These are phyloP conservation scores for Pterostichus madidus DNA, from an alignment of 2,888 invertebrate genomes.

Conservation along the genomic window DNA sequence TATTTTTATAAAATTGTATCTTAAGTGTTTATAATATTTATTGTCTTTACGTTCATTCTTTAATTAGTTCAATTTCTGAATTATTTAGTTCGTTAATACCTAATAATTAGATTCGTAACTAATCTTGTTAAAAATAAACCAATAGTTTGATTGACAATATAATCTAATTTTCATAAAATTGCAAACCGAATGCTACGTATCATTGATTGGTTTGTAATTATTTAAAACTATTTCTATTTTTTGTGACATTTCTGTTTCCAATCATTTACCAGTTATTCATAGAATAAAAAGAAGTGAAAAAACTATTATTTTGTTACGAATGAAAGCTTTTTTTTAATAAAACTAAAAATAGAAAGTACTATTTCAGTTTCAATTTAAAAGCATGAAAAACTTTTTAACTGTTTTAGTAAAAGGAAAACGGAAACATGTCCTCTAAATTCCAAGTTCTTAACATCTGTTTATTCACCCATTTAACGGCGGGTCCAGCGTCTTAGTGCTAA, in stretches of 20 bases:
- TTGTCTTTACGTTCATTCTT: not conserved
- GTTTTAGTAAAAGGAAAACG: constrained; percentile 5
- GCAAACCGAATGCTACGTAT: not conserved
- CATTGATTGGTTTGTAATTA: constrained; percentile 30
- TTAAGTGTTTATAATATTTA: no score
- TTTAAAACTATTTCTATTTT: constrained; percentile 20
- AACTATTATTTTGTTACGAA: no score
- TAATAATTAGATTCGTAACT: constrained; percentile 9
- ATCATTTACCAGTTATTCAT: no score
- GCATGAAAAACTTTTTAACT: constrained; percentile 9
- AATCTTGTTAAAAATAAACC: not conserved
- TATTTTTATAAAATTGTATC: no score
- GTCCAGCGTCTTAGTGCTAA: not conserved
- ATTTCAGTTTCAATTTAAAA: constrained; percentile 32
- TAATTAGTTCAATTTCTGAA: not conserved
- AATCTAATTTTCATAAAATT: constrained; percentile 32
- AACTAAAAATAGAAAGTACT: not conserved
- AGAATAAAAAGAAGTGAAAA: no score
- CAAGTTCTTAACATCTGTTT: constrained; percentile 37
- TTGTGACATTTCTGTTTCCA: not conserved
- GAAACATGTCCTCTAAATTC: constrained; percentile 7
- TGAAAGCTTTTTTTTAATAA: not conserved
- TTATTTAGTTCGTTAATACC: not conserved
- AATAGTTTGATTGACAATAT: constrained; percentile 24
- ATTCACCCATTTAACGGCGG: constrained; percentile 31